Evolutionary conservation across 1,140 invertebrate species (phyloP).

Genomic region (Steinernema feltiae): DNA sequence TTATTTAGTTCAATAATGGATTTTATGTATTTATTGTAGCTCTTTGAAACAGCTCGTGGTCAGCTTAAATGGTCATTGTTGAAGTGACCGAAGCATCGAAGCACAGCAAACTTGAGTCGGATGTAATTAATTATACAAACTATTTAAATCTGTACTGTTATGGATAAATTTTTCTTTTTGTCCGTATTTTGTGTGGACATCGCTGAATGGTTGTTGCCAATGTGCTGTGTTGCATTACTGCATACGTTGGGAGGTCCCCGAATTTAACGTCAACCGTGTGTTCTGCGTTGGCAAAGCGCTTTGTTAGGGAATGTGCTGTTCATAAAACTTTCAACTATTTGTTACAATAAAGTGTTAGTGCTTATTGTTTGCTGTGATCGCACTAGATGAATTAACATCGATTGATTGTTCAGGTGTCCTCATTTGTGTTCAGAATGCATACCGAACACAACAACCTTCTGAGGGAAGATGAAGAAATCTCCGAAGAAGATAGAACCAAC

Average conservation of each 20-base stretch:
- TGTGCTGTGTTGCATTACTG: no score
- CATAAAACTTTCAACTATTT: no score
- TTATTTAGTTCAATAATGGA: slow-evolving; percentile 15
- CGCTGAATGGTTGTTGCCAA: not conserved
- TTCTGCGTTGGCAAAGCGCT: no score
- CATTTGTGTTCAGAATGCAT: no score
- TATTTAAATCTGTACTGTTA: not conserved
- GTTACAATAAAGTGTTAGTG: not conserved
- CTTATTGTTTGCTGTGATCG: not conserved
- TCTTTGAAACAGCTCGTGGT: slow-evolving; percentile 81
- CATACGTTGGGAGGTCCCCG: no score
- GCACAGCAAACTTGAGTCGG: not conserved
- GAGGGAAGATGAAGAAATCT: not conserved
- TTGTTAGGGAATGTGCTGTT: no score
- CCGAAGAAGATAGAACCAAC: not conserved
- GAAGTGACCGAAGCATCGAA: slow-evolving; percentile 60
- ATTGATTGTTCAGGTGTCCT: not conserved
- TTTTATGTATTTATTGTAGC: slow-evolving; percentile 23
- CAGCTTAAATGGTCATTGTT: slow-evolving; percentile 84
- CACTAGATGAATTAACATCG: not conserved
- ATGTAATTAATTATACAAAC: not conserved
- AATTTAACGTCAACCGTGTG: no score
- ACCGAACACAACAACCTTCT: not conserved
- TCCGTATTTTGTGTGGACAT: not conserved
- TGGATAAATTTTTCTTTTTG: not conserved